Evolutionary conservation across 2,888 invertebrate genomes (phyloP).

Genomic region (Ligdia adustata): DNA sequence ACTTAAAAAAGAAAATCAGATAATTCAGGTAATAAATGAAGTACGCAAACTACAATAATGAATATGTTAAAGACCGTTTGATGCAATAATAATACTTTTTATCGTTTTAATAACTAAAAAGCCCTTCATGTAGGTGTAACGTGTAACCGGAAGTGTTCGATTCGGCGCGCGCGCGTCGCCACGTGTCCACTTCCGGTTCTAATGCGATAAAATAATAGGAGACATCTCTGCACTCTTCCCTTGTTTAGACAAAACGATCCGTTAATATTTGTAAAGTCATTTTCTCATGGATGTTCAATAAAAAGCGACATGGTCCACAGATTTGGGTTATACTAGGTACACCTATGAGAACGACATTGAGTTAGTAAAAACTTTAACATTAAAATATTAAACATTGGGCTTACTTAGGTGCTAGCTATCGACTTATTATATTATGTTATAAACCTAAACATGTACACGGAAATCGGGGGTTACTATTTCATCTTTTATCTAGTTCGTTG

Average conservation of each 20-base stretch:
- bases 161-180: conserved; percentile 73
- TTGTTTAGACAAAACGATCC: conserved; percentile 55
- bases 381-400: no score
- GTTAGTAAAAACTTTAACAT: no score
- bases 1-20: no score
- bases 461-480: no score
- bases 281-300: conserved; percentile 50
- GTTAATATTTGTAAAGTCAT: conserved; percentile 47
- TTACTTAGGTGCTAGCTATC: no score
- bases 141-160: conserved; percentile 70
- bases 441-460: no score
- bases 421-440: no score
- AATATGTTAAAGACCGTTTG: no score
- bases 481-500: no score
- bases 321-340: conserved; percentile 8
- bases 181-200: conserved; percentile 74
- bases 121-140: conserved; percentile 38
- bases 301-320: conserved; percentile 17
- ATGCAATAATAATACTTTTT: neutral
- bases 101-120: conserved; percentile 26
- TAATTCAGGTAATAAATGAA: no score
- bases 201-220: conserved; percentile 81
- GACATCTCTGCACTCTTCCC: conserved; percentile 75
- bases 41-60: no score
- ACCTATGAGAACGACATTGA: conserved; percentile 3